Conservation (phyloP, 2,888 invertebrate species). For the Drosophila dives region DNA sequence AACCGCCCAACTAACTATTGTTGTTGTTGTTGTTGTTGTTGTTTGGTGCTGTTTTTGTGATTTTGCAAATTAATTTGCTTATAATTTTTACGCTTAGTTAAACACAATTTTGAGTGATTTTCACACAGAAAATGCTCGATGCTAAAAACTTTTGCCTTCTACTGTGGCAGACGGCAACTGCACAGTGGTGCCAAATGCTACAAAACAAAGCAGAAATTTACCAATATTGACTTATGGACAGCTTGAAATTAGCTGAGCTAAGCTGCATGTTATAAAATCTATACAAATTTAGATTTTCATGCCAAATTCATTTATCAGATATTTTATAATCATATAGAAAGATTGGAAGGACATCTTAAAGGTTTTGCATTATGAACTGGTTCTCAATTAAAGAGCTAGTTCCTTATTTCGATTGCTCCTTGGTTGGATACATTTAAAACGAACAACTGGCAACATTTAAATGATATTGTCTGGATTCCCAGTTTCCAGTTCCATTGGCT, state of each 20-base stretch:
- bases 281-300: neutral
- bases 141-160: slow-evolving; percentile 66
- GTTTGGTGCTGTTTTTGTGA: slow-evolving; percentile 65
- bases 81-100: slow-evolving; percentile 85
- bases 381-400: neutral
- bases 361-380: neutral
- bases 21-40: slow-evolving; percentile 54
- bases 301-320: neutral
- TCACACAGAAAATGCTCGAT: slow-evolving; percentile 75
- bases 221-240: neutral
- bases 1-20: slow-evolving; percentile 65
- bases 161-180: slow-evolving; percentile 42
- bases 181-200: slow-evolving; percentile 44
- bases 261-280: neutral
- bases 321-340: neutral
- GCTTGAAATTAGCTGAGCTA: neutral
- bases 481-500: slow-evolving; percentile 59
- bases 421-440: slow-evolving; percentile 30
- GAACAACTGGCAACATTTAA: slow-evolving; percentile 48
- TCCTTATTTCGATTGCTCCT: neutral
- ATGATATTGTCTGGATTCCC: slow-evolving; percentile 32
- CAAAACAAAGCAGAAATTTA: neutral
- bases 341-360: neutral
- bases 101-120: slow-evolving; percentile 84
- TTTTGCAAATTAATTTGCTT: slow-evolving; percentile 85